These are phyloP conservation scores for Podotricha telesiphe DNA, from an alignment of 2,888 invertebrate species.

Conservation along the genomic window DNA sequence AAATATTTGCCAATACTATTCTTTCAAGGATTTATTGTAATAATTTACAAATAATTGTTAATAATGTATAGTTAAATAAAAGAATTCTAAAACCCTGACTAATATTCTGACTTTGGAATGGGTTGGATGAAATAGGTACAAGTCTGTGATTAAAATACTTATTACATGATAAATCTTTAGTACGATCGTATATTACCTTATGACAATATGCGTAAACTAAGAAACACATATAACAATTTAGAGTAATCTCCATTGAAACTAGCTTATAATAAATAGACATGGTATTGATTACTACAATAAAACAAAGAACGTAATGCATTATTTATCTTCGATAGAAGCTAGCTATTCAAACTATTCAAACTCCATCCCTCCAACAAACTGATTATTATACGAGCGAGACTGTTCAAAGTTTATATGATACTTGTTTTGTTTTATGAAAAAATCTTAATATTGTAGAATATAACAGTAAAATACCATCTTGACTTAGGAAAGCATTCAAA, in stretches of 20 bases:
- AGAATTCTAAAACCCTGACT: too few species aligned
- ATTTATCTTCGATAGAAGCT: constrained; percentile 14
- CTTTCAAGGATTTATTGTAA: too few species aligned
- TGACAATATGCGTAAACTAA: background rate
- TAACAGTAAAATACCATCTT: background rate
- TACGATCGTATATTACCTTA: background rate
- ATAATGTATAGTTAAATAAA: too few species aligned
- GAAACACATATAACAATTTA: background rate
- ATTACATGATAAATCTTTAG: too few species aligned
- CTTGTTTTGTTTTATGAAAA: constrained; percentile 7
- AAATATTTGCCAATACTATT: too few species aligned
- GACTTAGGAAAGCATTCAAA: too few species aligned
- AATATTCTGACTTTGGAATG: too few species aligned
- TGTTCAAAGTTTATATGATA: constrained; percentile 15
- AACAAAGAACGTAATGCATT: constrained; percentile 16
- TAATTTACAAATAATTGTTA: too few species aligned
- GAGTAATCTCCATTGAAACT: background rate
- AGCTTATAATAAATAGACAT: background rate
- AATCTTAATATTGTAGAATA: background rate
- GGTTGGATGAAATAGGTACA: too few species aligned
- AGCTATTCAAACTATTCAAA: constrained; percentile 24
- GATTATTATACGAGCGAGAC: constrained; percentile 19
- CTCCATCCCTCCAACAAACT: constrained; percentile 9
- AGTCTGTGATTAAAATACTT: too few species aligned
- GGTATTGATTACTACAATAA: constrained; percentile 7